Percentiles rank a stretch among this genome's conserved stretches.
These are phyloP conservation scores for Rhagonycha lutea DNA, from an alignment of 2,888 invertebrate genomes.

Conservation along the genomic window DNA sequence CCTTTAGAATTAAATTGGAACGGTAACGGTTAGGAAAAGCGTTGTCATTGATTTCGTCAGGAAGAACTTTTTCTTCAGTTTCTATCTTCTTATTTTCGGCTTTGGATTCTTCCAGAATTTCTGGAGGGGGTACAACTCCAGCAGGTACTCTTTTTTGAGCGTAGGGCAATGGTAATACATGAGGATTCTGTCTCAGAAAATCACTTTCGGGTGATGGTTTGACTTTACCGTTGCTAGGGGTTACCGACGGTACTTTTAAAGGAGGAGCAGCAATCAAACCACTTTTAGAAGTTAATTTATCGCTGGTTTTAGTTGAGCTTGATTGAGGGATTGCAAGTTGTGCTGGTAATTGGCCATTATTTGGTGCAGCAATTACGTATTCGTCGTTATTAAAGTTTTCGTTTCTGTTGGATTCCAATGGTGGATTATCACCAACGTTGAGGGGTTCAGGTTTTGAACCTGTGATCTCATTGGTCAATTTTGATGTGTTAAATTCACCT, in stretches of 20 bases:
- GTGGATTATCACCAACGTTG: conserved; percentile 29
- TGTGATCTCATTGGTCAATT: conserved; percentile 4
- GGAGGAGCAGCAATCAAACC: conserved; percentile 45
- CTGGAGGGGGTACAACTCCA: conserved; percentile 42
- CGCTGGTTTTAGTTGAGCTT: conserved; percentile 31
- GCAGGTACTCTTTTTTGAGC: conserved; percentile 37
- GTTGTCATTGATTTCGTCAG: conserved; percentile 37
- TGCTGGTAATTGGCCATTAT: conserved; percentile 13
- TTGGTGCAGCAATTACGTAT: conserved; percentile 37
- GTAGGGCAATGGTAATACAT: conserved; percentile 19
- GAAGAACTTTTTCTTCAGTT: conserved; percentile 13
- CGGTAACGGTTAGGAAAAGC: conserved; percentile 52
- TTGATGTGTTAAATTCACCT: neutral
- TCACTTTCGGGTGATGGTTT: conserved; percentile 26
- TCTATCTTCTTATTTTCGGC: neutral
- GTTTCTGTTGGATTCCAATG: conserved; percentile 5
- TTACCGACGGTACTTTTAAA: conserved; percentile 44
- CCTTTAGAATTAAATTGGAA: conserved; percentile 56
- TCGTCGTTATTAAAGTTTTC: conserved; percentile 25
- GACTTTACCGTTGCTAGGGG: conserved; percentile 43
- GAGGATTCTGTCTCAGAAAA: conserved; percentile 8
- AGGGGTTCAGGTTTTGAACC: conserved; percentile 16
- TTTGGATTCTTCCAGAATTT: conserved; percentile 38
- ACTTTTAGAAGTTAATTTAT: conserved; percentile 37
- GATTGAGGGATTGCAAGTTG: conserved; percentile 12